phyloP scores from a whole-genome alignment of 2,888 invertebrate genomes.

The Meta bourneti region DNA sequence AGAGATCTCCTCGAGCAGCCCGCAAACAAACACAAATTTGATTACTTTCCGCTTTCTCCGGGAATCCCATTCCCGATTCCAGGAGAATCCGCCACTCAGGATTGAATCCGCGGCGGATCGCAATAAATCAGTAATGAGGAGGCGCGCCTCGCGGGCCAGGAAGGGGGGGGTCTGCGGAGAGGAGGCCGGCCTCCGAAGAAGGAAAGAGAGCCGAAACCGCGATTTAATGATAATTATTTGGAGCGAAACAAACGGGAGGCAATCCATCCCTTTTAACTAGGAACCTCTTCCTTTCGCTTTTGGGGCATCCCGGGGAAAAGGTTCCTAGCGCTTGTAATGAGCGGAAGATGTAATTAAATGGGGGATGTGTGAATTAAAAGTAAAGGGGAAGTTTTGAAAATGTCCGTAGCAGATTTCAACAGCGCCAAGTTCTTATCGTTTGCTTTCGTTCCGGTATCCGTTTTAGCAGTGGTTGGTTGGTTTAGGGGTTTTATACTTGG shows the following conservation, averaged over 20 bases:
- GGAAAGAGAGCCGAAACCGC: constrained; percentile 18
- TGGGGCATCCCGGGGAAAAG: neutral
- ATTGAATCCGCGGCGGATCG: constrained; percentile 23
- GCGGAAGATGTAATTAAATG: too few relatives aligned
- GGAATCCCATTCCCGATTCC: neutral
- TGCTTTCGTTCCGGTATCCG: too few relatives aligned
- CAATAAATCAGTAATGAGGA: constrained; percentile 48
- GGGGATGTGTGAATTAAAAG: too few relatives aligned
- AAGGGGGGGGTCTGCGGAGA: neutral
- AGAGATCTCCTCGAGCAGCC: neutral
- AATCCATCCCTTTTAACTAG: neutral
- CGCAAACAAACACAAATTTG: constrained; percentile 41
- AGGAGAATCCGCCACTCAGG: constrained; percentile 9
- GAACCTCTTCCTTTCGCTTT: neutral
- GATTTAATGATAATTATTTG: constrained; percentile 57
- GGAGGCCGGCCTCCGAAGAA: neutral
- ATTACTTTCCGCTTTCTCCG: constrained; percentile 33
- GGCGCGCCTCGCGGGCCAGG: neutral
- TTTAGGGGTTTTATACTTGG: too few relatives aligned
- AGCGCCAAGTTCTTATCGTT: too few relatives aligned
- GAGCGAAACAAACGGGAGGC: constrained; percentile 34
- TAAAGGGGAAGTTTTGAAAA: too few relatives aligned
- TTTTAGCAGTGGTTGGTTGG: too few relatives aligned
- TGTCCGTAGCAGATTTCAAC: too few relatives aligned
- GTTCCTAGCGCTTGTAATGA: neutral